Base-by-base conservation (phyloP, 2,888 invertebrate species). In the Bibio marci region DNA sequence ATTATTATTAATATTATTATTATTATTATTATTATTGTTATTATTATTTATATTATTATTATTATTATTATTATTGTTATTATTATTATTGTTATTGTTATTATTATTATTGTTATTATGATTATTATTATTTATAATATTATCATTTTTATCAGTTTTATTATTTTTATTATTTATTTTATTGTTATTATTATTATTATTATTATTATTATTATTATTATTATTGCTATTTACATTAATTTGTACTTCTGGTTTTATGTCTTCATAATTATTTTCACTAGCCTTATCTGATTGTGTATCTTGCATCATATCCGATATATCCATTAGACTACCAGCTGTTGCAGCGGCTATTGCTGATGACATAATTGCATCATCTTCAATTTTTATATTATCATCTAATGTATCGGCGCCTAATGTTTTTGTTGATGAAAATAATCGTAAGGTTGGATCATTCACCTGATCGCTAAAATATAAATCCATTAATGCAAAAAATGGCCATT, bases 381-480 rank as follows among this genome's bases (percentile, higher is more conserved):
- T 60, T 39, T 39, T 39, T 17, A 62, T 58, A 40, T 60, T 61
- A 46, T 62, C 62, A 37, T 62, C 62, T 13, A 62, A 52, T 4
- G 62, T 59, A 49, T 62, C 62, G 43, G 57, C 59, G 22, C 44
- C 43, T 2, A 62, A 50, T 1, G 62, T 62, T 50, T 62, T 62
- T 8, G 62, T 62, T 15, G 62, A 62, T 17, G 62, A 62, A 49
- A 62, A 62, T 13, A 62, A 50, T 12, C 62, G 54, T 45, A 62
- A 44, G 30, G 62, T 61, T n/a, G 62, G 62, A 53, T 62, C 62
- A 45, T 62, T 62, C 8, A 62, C 62, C 52, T 62, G 62, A 46
- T 62, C 62, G 43, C 62, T 62, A 46, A 62, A 62, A 43, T 62
- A 62, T 2, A 62, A 61, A 42, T 62, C 62, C 62, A 62, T 62